Evolutionary conservation across 2,888 invertebrate genomes (phyloP).

Genomic region (Ochropleura plecta): DNA sequence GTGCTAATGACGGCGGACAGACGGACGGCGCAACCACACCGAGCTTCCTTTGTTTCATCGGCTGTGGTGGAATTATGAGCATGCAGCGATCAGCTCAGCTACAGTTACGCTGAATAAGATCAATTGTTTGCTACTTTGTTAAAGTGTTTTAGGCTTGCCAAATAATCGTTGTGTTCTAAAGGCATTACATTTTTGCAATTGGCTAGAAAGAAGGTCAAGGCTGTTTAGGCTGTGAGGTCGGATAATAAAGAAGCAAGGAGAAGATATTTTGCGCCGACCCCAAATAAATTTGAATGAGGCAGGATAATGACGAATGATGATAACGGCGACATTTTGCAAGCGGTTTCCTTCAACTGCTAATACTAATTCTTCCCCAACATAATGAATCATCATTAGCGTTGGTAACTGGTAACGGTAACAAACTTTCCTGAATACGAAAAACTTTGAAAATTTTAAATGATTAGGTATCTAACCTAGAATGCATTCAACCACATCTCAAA

Average conservation of each 20-base stretch:
- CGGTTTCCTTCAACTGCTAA: neutral
- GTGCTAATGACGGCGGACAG: constrained; percentile 83
- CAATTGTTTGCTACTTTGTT: constrained; percentile 29
- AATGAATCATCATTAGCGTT: neutral
- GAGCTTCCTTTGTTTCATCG: constrained; percentile 76
- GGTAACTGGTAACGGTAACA: too few species aligned
- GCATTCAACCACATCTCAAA: neutral
- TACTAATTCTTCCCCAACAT: neutral
- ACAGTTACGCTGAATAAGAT: constrained; percentile 43
- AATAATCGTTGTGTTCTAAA: neutral
- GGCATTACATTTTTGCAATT: neutral
- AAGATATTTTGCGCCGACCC: neutral
- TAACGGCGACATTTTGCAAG: neutral
- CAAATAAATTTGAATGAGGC: neutral
- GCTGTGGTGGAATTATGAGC: constrained; percentile 48
- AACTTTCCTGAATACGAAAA: neutral
- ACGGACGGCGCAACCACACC: constrained; percentile 76
- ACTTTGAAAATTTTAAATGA: neutral
- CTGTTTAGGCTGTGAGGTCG: neutral
- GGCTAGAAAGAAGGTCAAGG: neutral
- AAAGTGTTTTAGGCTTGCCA: constrained; percentile 11
- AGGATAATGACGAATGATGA: neutral
- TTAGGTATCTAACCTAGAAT: neutral
- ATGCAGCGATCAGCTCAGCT: constrained; percentile 19
- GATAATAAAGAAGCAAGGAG: neutral